These are phyloP conservation scores for Hippoglossus stenolepis DNA, from an alignment of 2,113 vertebrate genomes.

Conservation along the genomic window DNA sequence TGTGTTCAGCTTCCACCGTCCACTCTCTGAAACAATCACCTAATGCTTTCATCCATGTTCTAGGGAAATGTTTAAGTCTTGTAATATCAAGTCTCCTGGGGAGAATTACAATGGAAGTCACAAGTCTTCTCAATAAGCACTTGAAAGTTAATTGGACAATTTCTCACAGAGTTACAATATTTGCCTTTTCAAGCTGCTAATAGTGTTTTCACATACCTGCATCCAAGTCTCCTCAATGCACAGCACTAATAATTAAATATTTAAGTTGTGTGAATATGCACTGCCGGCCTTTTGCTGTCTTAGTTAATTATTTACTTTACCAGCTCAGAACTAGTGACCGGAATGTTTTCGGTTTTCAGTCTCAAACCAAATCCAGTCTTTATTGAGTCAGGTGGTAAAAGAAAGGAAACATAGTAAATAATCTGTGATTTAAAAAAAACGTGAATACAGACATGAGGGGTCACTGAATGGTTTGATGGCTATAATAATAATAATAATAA, in stretches of 20 bases:
- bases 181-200: not conserved
- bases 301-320: conserved; percentile 21
- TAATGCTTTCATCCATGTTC: too few relatives aligned
- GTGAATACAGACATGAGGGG: not conserved
- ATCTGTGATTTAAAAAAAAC: not conserved
- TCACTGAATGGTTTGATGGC: not conserved
- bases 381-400: not conserved
- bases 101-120: not conserved
- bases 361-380: not conserved
- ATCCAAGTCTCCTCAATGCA: not conserved
- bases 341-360: not conserved
- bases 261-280: conserved; percentile 14
- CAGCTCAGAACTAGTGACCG: not conserved
- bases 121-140: not conserved
- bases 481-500: not conserved
- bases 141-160: not conserved
- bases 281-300: not conserved
- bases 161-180: too few relatives aligned
- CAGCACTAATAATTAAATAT: conserved; percentile 1
- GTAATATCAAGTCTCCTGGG: too few relatives aligned
- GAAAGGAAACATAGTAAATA: not conserved
- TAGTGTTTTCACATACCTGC: conserved; percentile 1
- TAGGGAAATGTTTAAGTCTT: too few relatives aligned
- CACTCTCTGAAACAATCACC: too few relatives aligned
- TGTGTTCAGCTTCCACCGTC: not conserved